Base-by-base conservation (phyloP, 2,113 vertebrate genomes). In the Vimba vimba region DNA sequence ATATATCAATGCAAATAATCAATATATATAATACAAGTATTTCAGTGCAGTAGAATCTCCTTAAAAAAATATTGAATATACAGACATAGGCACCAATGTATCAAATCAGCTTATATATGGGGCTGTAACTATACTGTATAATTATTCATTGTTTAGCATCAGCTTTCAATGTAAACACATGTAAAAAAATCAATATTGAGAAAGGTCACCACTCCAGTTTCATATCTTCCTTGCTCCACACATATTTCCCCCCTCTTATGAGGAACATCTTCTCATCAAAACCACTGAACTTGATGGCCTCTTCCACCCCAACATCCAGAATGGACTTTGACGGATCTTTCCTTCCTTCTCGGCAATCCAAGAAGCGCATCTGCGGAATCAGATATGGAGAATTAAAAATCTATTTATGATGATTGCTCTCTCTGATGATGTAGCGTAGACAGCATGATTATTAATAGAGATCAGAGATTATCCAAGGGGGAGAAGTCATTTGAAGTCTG, bases 201-300 rank as follows among this genome's bases (percentile, higher is more conserved):
- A 2, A 12, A 4, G 19, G 52, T 95, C 93, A 99, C 98, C 98
- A 99, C 47, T 98, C 96, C 62, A 99, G 91, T 83, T 93, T 94
- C 96, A 99, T 96, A 75, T 98, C 95, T 0, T 94, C 96, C 95
- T 99, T 99, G 92, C 97, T 99, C 97, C 97, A 99, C 0, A 94
- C 73, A 1, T 99, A 99, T 81, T 97, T 98, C 3, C 97, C 98
- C 74, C 98, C 98, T 89, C 97, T 94, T 90, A 91, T 95, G 0
- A 97, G 89, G 91, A 99, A 99, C 97, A 99, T 97, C 78, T 92
- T 95, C 87, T 99, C 97, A 89, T 99, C 97, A 87, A 99, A 99
- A 17, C 98, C 98, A 45, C 98, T 99, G 88, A 97, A 97, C 84
- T 92, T 83, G 87, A 99, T 97, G 17, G 97, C 97, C 27, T 94